Percentiles rank a stretch among this genome's conserved stretches.
Evolutionary conservation across 2,113 vertebrate species (phyloP).

Genomic region (Rhinoderma darwinii): DNA sequence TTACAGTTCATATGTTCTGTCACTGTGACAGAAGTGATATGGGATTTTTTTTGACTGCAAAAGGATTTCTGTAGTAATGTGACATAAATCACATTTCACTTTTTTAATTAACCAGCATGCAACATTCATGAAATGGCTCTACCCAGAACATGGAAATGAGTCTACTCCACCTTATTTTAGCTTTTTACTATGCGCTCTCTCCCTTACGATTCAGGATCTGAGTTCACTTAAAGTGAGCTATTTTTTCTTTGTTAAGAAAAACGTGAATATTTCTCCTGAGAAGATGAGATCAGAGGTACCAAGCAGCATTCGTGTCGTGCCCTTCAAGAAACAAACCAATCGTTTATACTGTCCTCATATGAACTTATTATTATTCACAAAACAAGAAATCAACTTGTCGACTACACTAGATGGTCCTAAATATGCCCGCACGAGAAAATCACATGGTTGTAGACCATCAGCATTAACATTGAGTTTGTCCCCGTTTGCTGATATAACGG

Average conservation of each 20-base stretch:
- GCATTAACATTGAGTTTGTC: too few species aligned
- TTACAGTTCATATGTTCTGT: background rate
- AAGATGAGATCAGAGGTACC: conserved; percentile 46
- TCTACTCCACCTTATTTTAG: background rate
- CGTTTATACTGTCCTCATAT: background rate
- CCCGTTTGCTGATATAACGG: too few species aligned
- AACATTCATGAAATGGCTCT: conserved; percentile 30
- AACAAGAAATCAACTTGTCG: background rate
- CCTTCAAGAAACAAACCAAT: conserved; percentile 20
- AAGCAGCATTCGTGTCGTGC: conserved; percentile 27
- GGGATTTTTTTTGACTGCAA: conserved; percentile 24
- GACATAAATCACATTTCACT: conserved; percentile 12
- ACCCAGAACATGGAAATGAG: background rate
- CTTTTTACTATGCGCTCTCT: background rate
- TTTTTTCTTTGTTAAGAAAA: conserved; percentile 32
- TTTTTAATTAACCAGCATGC: conserved; percentile 40
- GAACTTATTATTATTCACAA: conserved; percentile 2
- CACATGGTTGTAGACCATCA: too few species aligned
- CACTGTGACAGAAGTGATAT: conserved; percentile 25
- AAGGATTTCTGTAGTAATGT: conserved; percentile 28
- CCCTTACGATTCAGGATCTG: conserved; percentile 25
- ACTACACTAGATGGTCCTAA: background rate
- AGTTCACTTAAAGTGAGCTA: conserved; percentile 37
- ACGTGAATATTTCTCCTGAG: conserved; percentile 16
- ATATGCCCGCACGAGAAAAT: too few species aligned